Evolutionary conservation across 2,113 vertebrate genomes (phyloP).

Genomic region (Nansenia antarctica): DNA sequence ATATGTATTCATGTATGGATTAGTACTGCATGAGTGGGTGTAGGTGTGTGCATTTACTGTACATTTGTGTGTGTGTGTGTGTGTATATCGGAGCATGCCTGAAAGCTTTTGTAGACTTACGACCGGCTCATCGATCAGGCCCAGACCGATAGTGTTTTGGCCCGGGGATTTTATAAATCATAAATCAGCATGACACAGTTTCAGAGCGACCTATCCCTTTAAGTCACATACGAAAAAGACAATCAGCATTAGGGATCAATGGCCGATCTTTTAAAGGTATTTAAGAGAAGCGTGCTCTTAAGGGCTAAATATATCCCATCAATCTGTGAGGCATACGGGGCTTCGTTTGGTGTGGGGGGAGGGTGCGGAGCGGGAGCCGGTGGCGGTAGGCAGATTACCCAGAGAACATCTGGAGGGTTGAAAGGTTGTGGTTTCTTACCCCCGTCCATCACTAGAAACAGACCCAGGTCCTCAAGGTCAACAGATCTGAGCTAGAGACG

Average conservation of each 20-base stretch:
- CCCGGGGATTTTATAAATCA: too few relatives aligned
- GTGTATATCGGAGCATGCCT: not conserved
- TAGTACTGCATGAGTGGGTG: constrained; percentile 11
- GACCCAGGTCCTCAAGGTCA: not conserved
- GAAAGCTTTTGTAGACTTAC: constrained; percentile 26
- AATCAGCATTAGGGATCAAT: constrained; percentile 32
- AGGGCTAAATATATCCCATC: constrained; percentile 14
- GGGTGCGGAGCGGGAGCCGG: not conserved
- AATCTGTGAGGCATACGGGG: constrained; percentile 7
- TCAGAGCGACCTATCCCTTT: not conserved
- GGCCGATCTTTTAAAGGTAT: constrained; percentile 16
- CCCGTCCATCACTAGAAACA: not conserved
- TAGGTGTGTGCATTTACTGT: not conserved
- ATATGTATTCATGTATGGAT: constrained; percentile 24
- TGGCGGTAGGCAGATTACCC: constrained; percentile 21
- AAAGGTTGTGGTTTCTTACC: not conserved
- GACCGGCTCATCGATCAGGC: constrained; percentile 33
- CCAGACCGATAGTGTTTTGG: constrained; percentile 4
- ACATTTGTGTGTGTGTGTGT: not conserved
- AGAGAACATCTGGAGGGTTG: constrained; percentile 37
- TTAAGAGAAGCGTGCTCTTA: not conserved
- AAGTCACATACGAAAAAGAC: constrained; percentile 15
- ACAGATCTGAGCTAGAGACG: not conserved
- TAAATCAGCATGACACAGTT: constrained; percentile 24
- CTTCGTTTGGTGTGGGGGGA: not conserved